Conservation (phyloP, 2,797 vertebrate species). For the Gobio occitaniae region DNA sequence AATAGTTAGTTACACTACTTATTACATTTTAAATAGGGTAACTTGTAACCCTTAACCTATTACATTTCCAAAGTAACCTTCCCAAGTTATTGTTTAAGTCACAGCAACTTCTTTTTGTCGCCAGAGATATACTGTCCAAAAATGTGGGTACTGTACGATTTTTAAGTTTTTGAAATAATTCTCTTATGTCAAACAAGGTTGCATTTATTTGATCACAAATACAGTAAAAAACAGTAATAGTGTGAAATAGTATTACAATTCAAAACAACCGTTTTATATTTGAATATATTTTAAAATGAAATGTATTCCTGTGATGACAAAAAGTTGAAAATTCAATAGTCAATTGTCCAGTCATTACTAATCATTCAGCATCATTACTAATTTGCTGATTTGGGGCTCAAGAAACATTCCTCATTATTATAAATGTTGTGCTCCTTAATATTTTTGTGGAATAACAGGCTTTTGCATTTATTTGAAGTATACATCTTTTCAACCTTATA, state of each 20-base stretch:
- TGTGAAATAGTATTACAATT: not conserved
- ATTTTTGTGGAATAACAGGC: not conserved
- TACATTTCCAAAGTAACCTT: too few species aligned
- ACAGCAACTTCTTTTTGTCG: not conserved
- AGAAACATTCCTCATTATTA: not conserved
- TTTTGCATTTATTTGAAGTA: not conserved
- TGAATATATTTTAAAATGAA: too few species aligned
- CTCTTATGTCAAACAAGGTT: not conserved
- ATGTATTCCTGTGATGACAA: too few species aligned
- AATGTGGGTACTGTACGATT: not conserved
- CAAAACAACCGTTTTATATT: not conserved
- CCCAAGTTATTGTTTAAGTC: not conserved
- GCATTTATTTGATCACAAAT: not conserved
- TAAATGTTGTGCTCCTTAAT: not conserved
- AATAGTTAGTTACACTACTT: too few species aligned
- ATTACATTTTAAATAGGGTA: too few species aligned
- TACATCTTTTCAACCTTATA: not conserved
- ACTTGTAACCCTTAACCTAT: too few species aligned
- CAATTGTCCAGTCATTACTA: not conserved
- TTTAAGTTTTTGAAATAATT: not conserved
- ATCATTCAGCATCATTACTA: not conserved
- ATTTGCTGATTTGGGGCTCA: not conserved
- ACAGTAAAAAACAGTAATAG: not conserved
- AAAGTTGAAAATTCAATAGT: too few species aligned
- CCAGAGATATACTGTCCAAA: not conserved